Evolutionary conservation across 1,140 invertebrate genomes (phyloP).

Genomic region (Cyclargus thomasi): DNA sequence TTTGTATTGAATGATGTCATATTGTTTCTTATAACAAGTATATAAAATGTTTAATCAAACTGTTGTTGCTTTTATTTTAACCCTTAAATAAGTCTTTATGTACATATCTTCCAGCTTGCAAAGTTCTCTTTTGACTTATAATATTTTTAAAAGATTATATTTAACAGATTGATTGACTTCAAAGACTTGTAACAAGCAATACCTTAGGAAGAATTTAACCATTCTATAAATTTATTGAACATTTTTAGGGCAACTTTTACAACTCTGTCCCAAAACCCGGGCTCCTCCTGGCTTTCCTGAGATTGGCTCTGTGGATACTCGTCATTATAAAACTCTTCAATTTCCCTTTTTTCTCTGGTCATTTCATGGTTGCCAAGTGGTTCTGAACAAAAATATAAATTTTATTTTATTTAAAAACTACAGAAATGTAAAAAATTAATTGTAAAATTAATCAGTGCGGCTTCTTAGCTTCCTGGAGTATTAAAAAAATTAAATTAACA

Average conservation of each 20-base stretch:
- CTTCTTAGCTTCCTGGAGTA: neutral
- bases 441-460: too few relatives aligned
- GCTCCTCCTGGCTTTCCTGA: conserved; percentile 39
- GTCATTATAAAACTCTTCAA: conserved; percentile 47
- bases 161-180: neutral
- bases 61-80: too few relatives aligned
- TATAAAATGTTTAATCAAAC: too few relatives aligned
- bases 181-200: neutral
- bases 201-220: conserved; percentile 46
- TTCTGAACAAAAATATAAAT: neutral
- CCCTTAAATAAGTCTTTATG: too few relatives aligned
- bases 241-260: conserved; percentile 53
- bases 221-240: conserved; percentile 54
- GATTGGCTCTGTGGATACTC: conserved; percentile 34
- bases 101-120: too few relatives aligned
- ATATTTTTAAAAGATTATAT: conserved; percentile 8
- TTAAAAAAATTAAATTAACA: neutral
- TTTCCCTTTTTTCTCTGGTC: conserved; percentile 37
- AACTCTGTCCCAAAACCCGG: conserved; percentile 54
- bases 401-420: neutral
- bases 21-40: too few relatives aligned
- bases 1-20: too few relatives aligned
- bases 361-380: neutral
- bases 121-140: neutral
- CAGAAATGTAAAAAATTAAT: too few relatives aligned